Evolutionary conservation across 2,113 vertebrate genomes (phyloP), one percentile per base, ranked within the genome.

Genomic region (Penelope pileata): DNA sequence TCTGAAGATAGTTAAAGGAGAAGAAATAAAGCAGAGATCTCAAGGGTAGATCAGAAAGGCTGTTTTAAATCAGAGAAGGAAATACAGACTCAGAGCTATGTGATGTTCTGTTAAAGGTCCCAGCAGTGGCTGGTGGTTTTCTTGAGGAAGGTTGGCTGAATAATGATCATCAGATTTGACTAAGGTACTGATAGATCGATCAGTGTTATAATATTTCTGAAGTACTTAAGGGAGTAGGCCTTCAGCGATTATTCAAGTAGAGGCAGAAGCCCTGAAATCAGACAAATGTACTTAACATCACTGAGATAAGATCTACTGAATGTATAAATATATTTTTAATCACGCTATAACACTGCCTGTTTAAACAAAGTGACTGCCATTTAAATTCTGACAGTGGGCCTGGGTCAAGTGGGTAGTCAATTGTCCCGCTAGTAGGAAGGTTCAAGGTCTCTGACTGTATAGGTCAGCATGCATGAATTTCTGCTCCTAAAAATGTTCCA

Each of bases 1-100:
- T 78, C 75, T 74, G 67, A 92, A 90, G 59, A 59, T 75, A 60
- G 72, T 74, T 83, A 62, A 87, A 88, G 66, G 29, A 67, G 29
- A 69, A 77, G 67, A 88, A 88, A 79, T 83, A 90, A 93, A 90
- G 30, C 14, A 40, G 73, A 88, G 16, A 56, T 91, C 86, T 95
- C 90, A 83, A 79, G n/a, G 54, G 64, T 77, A 91, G 67, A 95
- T 86, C 34, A 88, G 79, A 87, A 95, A 87, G 50, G 26, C 40
- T 78, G 72, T 59, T 86, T 94, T 54, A 90, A 91, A 90, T n/a
- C 30, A n/a, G 69, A 85, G 67, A 56, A 68, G 24, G 63, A 90
- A 96, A 91, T 67, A 51, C 7, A 80, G 72, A 22, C 34, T 91
- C 58, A 66, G 48, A 59, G 50, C n/a, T 29, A 66, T 73, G 19